phyloP scores from a whole-genome alignment of 2,797 vertebrate genomes.

The Macropodus opercularis region DNA sequence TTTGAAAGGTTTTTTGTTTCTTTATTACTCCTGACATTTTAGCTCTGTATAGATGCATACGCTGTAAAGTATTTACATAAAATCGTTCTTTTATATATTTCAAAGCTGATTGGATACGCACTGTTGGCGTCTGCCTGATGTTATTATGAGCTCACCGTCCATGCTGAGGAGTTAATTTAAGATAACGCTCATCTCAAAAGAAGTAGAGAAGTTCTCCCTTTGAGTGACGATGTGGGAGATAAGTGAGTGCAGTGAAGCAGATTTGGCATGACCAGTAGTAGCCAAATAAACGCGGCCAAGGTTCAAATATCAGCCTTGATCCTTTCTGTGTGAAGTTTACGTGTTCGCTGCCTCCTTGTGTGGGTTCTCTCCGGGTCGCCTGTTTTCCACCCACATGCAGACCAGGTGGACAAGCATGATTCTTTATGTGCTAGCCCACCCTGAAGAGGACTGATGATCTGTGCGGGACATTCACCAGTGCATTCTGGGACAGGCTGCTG shows the following conservation, averaged over 20 bases:
- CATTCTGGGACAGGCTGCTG: slow-evolving; percentile 43
- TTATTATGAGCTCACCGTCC: too few relatives aligned
- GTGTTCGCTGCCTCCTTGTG: slow-evolving; percentile 56
- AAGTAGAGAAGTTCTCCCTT: neutral
- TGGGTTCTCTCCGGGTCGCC: slow-evolving; percentile 55
- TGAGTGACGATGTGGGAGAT: neutral
- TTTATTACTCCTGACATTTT: neutral
- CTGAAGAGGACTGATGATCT: slow-evolving; percentile 56
- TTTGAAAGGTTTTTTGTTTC: neutral
- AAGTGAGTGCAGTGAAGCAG: slow-evolving; percentile 25
- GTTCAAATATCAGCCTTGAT: slow-evolving; percentile 60
- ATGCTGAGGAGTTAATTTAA: neutral
- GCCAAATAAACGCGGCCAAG: slow-evolving; percentile 51
- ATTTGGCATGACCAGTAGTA: slow-evolving; percentile 52
- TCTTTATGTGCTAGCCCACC: slow-evolving; percentile 23
- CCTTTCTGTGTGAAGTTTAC: slow-evolving; percentile 65
- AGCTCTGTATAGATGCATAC: neutral
- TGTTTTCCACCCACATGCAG: slow-evolving; percentile 68
- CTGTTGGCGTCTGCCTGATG: too few relatives aligned
- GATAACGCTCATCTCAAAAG: neutral
- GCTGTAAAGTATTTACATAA: neutral
- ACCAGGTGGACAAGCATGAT: slow-evolving; percentile 57
- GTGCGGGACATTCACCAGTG: slow-evolving; percentile 44
- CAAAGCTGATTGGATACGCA: neutral
- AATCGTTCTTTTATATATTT: neutral